phyloP scores from a whole-genome alignment of 2,888 invertebrate genomes.

The Cataglyphis rosenhaueri region DNA sequence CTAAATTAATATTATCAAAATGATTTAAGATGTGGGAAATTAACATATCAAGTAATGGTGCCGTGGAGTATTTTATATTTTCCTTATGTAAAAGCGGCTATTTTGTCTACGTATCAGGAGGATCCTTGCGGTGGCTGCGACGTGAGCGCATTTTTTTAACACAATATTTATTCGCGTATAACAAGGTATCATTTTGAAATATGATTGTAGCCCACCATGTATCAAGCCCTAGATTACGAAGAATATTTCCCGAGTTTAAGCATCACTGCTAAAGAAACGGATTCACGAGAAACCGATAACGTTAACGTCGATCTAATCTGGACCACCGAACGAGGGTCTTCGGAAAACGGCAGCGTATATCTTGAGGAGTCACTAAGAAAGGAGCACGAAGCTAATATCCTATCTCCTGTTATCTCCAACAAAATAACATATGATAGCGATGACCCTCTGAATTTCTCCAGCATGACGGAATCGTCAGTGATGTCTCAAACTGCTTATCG shows the following conservation, averaged over 20 bases:
- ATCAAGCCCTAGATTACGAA: conserved; percentile 13
- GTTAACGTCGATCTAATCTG: background rate
- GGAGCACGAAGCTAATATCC: background rate
- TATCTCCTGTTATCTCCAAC: background rate
- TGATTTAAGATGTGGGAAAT: conserved; percentile 80
- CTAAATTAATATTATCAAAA: background rate
- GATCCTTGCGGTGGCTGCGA: conserved; percentile 83
- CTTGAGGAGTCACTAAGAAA: background rate
- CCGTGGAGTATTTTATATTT: conserved; percentile 84
- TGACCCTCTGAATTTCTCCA: background rate
- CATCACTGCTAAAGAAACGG: background rate
- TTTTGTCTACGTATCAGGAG: conserved; percentile 83
- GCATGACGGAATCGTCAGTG: background rate
- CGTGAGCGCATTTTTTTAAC: conserved; percentile 52
- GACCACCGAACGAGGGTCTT: background rate
- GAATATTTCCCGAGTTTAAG: conserved; percentile 16
- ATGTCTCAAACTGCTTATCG: background rate
- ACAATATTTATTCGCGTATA: background rate
- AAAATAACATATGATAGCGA: background rate
- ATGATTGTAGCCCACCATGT: conserved; percentile 1
- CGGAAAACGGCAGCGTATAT: background rate
- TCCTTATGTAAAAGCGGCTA: conserved; percentile 84
- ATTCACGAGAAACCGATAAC: background rate
- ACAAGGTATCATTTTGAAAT: background rate
- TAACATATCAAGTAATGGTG: conserved; percentile 83